Percentiles rank a stretch among this genome's conserved stretches.
These are phyloP conservation scores for Anguilla pacifica DNA, from an alignment of 2,797 vertebrate species.

Conservation along the genomic window DNA sequence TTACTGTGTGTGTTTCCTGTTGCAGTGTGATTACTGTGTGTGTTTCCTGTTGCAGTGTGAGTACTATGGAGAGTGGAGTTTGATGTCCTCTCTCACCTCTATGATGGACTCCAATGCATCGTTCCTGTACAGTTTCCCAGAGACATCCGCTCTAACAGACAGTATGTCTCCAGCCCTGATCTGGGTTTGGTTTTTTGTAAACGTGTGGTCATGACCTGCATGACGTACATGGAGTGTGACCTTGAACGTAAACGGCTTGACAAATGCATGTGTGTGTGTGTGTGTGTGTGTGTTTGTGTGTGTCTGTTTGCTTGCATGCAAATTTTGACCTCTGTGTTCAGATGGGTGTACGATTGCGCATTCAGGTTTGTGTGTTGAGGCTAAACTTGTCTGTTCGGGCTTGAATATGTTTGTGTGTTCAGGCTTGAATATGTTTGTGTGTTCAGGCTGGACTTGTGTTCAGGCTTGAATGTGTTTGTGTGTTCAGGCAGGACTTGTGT, in stretches of 20 bases:
- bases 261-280: background rate
- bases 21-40: background rate
- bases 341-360: slow-evolving; percentile 16
- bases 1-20: background rate
- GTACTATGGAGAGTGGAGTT: slow-evolving; percentile 44
- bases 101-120: slow-evolving; percentile 38
- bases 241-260: slow-evolving; percentile 38
- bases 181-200: background rate
- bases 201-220: background rate
- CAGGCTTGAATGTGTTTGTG: background rate
- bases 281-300: background rate
- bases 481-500: background rate
- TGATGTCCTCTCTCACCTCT: slow-evolving; percentile 52
- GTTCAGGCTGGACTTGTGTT: no score
- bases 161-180: slow-evolving; percentile 18
- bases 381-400: no score
- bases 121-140: background rate
- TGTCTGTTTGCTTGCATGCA: no score
- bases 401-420: background rate
- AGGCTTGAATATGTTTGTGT: no score
- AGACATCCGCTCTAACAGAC: slow-evolving; percentile 38
- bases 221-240: no score
- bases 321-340: slow-evolving; percentile 27
- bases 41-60: slow-evolving; percentile 42
- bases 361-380: background rate